phyloP scores from a whole-genome alignment of 2,888 invertebrate genomes.

The Petrolisthes manimaculis region DNA sequence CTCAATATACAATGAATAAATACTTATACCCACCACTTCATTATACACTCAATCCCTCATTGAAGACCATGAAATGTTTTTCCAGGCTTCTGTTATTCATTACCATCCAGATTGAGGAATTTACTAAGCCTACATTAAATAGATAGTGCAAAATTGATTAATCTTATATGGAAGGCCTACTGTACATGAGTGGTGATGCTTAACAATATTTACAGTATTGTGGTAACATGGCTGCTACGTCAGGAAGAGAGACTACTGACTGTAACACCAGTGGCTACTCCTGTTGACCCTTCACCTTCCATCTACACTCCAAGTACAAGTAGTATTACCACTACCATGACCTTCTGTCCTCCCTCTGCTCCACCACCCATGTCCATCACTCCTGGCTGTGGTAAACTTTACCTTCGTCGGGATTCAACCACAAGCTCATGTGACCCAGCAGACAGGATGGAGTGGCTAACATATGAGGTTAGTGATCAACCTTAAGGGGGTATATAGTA shows the following conservation, averaged over 20 bases:
- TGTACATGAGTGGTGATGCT: neutral
- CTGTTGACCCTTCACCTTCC: conserved; percentile 34
- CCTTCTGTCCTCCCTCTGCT: conserved; percentile 3
- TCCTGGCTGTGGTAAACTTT: conserved; percentile 40
- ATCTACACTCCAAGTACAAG: conserved; percentile 26
- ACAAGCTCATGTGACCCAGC: conserved; percentile 71
- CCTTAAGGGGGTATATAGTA: no score
- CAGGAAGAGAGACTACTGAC: conserved; percentile 75
- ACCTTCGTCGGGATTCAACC: conserved; percentile 56
- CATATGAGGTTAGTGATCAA: conserved; percentile 53
- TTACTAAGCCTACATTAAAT: no score
- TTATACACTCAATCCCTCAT: no score
- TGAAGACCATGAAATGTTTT: no score
- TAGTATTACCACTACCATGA: neutral
- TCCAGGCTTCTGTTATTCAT: no score
- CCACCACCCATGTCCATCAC: conserved; percentile 36
- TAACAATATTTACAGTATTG: conserved; percentile 74
- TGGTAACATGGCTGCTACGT: conserved; percentile 83
- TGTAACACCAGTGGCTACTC: conserved; percentile 39
- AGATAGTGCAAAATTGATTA: no score
- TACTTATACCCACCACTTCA: no score
- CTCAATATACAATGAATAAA: no score
- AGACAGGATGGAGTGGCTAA: conserved; percentile 74
- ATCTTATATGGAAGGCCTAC: neutral
- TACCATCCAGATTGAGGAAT: no score